phyloP scores from a whole-genome alignment of 2,113 vertebrate genomes.

The Origma solitaria region DNA sequence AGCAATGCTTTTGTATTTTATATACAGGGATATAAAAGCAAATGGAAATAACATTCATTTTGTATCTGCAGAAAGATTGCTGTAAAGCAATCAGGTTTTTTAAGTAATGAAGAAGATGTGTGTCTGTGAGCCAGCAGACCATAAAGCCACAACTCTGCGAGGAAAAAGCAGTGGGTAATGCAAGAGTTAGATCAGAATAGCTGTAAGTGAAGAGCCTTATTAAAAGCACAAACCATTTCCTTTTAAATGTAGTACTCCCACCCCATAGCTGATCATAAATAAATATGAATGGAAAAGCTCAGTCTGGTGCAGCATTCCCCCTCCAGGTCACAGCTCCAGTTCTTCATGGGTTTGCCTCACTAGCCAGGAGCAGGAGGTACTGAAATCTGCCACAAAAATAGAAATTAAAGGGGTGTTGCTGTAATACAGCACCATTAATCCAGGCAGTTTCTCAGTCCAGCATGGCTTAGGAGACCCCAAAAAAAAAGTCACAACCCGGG shows the following conservation, averaged over 20 bases:
- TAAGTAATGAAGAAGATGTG: neutral
- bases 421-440: neutral
- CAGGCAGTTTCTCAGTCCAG: neutral
- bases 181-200: neutral
- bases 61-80: neutral
- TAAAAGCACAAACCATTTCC: conserved; percentile 7
- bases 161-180: neutral
- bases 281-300: neutral
- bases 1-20: neutral
- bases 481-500: neutral
- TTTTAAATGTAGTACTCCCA: neutral
- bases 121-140: conserved; percentile 26
- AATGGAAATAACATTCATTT: neutral
- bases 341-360: neutral
- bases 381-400: neutral
- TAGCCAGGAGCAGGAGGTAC: neutral
- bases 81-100: neutral
- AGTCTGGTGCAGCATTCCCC: neutral
- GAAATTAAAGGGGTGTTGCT: neutral
- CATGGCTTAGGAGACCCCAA: accelerated
- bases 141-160: neutral
- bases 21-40: neutral
- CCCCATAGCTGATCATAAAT: neutral
- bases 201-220: conserved; percentile 11
- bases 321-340: neutral